Evolutionary conservation across 2,113 vertebrate genomes (phyloP), one percentile per base, ranked within the genome.

Genomic region (Perccottus glenii): DNA sequence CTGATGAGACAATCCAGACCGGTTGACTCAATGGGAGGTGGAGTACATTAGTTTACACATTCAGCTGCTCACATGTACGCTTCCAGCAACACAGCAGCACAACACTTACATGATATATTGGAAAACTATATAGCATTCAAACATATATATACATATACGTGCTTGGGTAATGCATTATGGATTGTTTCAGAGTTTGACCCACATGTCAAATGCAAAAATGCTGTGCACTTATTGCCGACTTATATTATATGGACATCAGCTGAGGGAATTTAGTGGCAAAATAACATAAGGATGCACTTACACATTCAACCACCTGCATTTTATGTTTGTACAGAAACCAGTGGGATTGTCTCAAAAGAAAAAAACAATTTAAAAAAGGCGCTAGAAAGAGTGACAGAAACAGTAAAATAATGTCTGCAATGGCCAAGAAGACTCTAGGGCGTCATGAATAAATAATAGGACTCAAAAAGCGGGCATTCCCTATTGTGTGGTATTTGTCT

Each of bases 371-470:
- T 64, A 84, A 55, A 78, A 76, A 82, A 45, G 55, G 58, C n/a
- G 51, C 56, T 14, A 64, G 57, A 80, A 84, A 78, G 65, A 73
- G 73, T 65, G 79, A 87, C 85, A 89, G 81, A 80, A 86, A 89
- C 82, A 87, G 64, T 81, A 70, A 87, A 87, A 87, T 79, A 82
- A 82, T 82, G 73, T 85, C 84, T 83, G 79, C 75, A 82, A 87
- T 67, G 83, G 84, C 73, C 81, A 81, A 75, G 70, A 78, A 73
- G 82, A 88, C 91, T 90, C 75, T 58, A 43, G 79, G 90, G 90
- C 81, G 74, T 85, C 77, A 87, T 92, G 77, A 92, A 92, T 90
- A 88, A 92, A 85, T 88, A 77, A 91, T 64, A 60, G 57, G 35
- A 46, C 71, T 81, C 83, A 65, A 74, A 84, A 85, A 85, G 74